A percentile compares a stretch with the other conserved stretches of the same genome.
Evolutionary conservation across 2,113 vertebrate species (phyloP).

Genomic region (Columba livia): DNA sequence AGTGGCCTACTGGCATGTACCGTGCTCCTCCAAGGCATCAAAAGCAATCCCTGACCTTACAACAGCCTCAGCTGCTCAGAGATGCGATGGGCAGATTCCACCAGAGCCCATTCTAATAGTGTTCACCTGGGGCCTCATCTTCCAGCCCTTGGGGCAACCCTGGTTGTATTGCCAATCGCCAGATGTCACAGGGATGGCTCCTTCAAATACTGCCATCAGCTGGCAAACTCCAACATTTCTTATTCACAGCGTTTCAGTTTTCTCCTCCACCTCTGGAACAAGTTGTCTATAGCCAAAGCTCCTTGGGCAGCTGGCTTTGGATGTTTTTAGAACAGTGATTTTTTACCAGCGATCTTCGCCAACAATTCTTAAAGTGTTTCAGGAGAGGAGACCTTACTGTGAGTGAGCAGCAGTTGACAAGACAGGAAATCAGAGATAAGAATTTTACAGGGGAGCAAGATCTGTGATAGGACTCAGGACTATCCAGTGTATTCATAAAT

Average conservation of each 20-base stretch:
- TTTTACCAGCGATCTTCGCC: neutral
- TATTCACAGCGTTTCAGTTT: neutral
- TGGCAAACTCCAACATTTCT: constrained; percentile 53
- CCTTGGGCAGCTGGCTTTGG: neutral
- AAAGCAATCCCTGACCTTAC: neutral
- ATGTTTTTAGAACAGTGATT: neutral
- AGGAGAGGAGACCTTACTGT: neutral
- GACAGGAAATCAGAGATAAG: neutral
- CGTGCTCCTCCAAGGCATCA: neutral
- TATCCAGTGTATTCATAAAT: neutral
- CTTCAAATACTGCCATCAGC: constrained; percentile 59
- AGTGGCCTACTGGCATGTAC: neutral
- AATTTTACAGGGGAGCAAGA: neutral
- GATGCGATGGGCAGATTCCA: neutral
- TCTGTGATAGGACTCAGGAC: neutral
- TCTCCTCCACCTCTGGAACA: neutral
- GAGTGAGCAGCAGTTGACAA: neutral
- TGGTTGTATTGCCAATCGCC: neutral
- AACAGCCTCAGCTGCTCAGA: neutral
- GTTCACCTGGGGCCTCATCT: neutral
- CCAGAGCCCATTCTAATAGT: neutral
- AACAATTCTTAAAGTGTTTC: neutral
- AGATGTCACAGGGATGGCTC: constrained; percentile 21
- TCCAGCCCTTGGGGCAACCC: neutral
- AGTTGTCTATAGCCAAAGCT: neutral